Base-by-base conservation (phyloP, 1,140 invertebrate species). In the Reticulitermes speratus region DNA sequence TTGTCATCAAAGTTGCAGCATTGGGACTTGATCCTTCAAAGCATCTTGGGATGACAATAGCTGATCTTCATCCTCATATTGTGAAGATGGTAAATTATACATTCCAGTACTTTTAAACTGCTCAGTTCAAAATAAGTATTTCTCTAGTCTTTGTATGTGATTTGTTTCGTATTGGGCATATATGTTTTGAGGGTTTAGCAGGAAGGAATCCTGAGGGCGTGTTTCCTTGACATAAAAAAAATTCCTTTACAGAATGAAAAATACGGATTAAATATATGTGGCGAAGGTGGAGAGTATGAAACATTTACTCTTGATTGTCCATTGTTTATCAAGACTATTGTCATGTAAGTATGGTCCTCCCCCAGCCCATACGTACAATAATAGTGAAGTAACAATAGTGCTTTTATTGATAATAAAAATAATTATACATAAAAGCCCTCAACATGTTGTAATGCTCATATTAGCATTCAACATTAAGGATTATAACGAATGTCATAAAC, bases 201-300 rank as follows among this genome's bases (percentile, higher is more conserved):
- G 65, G 65, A 75, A 30, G 65, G 65, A 75, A 75, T 84, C 83
- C 83, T 84, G 52, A 84, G 65, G 65, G 83, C 59, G 82, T 87
- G 82, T 88, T 75, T 87, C 87, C 85, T 88, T 87, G 87, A 88
- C 87, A 86, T 88, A 86, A 87, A 75, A 85, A 85, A 45, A 45
- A 86, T 84, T 87, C 88, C 88, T 89, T 92, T 93, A 85, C 91
- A 95, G 94, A 95, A 96, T 90, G 95, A 96, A 91, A 98, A 98
- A 91, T 99, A 98, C 92, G 97, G 98, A 32, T 92, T 99, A 87
- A 99, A 99, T 93, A 95, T 99, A 82, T 99, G 99, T 92, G 99
- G 99, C 81, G 99, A 99, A 93, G 99, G 99, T 75, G 99, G 99
- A 83, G 99, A 99, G 92, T 99, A 99, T 91, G 99, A 99, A 92